These are phyloP conservation scores for Zele albiditarsus DNA, from an alignment of 2,888 invertebrate species.

Conservation along the genomic window DNA sequence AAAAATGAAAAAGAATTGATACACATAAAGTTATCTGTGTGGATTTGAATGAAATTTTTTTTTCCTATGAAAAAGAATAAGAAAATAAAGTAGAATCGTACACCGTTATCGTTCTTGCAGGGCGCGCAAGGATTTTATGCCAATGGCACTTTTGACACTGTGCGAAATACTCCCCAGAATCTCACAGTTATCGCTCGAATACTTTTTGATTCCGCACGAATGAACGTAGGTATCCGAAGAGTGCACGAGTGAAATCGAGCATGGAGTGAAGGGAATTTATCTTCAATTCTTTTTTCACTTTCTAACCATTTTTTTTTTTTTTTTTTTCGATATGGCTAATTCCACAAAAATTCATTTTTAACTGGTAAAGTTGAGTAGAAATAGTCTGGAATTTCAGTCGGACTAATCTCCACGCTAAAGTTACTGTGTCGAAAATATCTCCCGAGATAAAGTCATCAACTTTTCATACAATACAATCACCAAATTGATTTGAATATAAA, in stretches of 20 bases:
- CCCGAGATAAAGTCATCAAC: no score
- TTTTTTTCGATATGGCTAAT: constrained; percentile 23
- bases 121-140: constrained; percentile 7
- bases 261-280: constrained; percentile 25
- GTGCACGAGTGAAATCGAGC: constrained; percentile 25
- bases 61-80: background rate
- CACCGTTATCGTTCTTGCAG: constrained; percentile 8
- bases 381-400: no score
- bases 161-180: constrained; percentile 22
- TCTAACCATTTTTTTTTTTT: background rate
- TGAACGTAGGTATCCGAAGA: constrained; percentile 17
- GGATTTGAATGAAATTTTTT: background rate
- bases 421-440: no score
- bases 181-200: constrained; percentile 28
- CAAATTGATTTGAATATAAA: no score
- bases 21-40: background rate
- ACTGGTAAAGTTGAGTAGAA: background rate
- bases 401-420: no score
- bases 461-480: no score
- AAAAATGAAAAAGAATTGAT: background rate
- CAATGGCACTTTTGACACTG: constrained; percentile 18
- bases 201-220: constrained; percentile 31
- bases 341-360: background rate
- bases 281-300: constrained; percentile 8
- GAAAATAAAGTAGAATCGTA: background rate